A percentile compares a stretch with the other conserved stretches of the same genome.
These are phyloP conservation scores for Tachuris rubrigastra DNA, from an alignment of 2,113 vertebrate genomes.

Conservation along the genomic window DNA sequence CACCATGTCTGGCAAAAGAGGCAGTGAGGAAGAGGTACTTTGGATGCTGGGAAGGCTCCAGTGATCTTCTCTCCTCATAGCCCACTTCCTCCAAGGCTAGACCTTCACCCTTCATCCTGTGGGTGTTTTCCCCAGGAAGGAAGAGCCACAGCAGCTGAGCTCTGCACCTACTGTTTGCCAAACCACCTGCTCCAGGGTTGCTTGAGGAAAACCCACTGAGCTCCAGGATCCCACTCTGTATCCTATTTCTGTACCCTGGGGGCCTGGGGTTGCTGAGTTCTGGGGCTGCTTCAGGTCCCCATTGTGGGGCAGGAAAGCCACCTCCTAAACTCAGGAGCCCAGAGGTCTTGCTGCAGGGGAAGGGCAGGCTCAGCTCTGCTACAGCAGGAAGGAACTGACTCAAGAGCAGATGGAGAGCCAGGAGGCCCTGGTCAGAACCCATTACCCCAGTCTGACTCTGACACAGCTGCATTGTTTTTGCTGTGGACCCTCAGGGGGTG, in stretches of 20 bases:
- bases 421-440: neutral
- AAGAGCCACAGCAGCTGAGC: neutral
- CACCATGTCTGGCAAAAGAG: neutral
- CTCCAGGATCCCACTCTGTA: too few relatives aligned
- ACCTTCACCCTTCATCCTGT: neutral
- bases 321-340: accelerated
- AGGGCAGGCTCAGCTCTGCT: accelerated
- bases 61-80: neutral
- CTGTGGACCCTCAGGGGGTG: neutral
- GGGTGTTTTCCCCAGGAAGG: neutral
- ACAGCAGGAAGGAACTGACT: neutral
- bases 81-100: neutral
- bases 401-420: neutral
- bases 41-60: neutral
- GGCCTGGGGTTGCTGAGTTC: neutral
- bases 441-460: neutral
- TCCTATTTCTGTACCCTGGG: neutral
- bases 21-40: neutral
- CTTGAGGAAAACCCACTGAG: neutral
- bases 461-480: neutral
- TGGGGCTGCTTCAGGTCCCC: neutral
- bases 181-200: accelerated
- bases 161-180: neutral
- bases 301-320: neutral
- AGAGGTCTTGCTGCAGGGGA: too few relatives aligned